Evolutionary conservation across 2,113 vertebrate genomes (phyloP), one percentile per base, ranked within the genome.

Genomic region (Rhinolophus sinicus): DNA sequence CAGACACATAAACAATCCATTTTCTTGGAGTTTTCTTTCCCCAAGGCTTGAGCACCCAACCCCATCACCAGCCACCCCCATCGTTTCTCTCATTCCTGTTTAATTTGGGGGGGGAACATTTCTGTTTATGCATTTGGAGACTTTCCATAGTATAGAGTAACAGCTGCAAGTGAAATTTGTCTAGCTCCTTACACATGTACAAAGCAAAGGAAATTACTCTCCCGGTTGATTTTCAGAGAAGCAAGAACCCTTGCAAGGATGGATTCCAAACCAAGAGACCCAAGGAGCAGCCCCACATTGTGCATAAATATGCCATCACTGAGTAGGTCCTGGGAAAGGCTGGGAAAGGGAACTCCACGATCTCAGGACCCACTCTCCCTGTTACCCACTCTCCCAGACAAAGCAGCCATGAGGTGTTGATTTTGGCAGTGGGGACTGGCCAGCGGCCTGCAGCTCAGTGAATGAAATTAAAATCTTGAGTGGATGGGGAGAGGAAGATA

Each of bases 391-490:
- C 58, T 97, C 62, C 85, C 85, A 93, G 94, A 93, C 96, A 90
- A 73, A 94, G 69, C 86, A 95, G 69, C 94, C 82, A 69, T 33
- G 82, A 93, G 70, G 73, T 80, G 73, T 93, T 97, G 95, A 94
- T 75, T 93, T 96, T 97, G 95, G 91, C 95, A 84, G 58, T 18
- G 9, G 67, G 5, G 5, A 35, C 72, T 96, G 93, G 91, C 92
- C 76, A 30, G 75, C 33, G 50, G 67, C 92, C 91, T 90, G 44
- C 47, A 83, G 85, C 83, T 94, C 35, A 3, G 82, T 96, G 82
- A 97, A 94, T 93, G 88, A 89, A 97, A 95, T 97, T 67, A 92
- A 94, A 70, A 83, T 97, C 90, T 82, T 92, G 87, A 93, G 95
- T 92, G 54, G 65, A 50, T 72, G 72, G 44, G 77, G 72, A 82